phyloP scores from a whole-genome alignment of 2,113 vertebrate genomes.

The Pao palembangensis region DNA sequence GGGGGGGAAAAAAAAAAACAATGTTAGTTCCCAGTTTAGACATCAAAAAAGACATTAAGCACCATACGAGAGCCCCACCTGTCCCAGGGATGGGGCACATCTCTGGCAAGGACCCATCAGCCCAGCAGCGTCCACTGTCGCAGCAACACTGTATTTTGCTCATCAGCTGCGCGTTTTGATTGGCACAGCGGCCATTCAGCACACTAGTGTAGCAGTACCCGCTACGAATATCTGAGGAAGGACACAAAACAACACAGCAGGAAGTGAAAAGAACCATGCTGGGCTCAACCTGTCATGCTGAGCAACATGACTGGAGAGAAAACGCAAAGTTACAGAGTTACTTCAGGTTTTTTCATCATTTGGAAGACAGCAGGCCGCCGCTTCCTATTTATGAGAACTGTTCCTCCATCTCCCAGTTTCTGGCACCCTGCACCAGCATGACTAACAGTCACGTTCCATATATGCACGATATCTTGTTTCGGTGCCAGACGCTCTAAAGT shows the following conservation, averaged over 20 bases:
- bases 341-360: constrained; percentile 49
- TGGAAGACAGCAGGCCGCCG: constrained; percentile 37
- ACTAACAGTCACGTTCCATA: constrained; percentile 35
- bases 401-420: constrained; percentile 49
- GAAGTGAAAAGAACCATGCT: constrained; percentile 18
- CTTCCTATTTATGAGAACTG: constrained; percentile 45
- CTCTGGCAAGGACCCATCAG: constrained; percentile 78
- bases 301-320: constrained; percentile 33
- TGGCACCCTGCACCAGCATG: constrained; percentile 45
- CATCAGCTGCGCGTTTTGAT: constrained; percentile 83
- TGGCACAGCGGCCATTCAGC: constrained; percentile 84
- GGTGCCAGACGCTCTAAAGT: constrained; percentile 21
- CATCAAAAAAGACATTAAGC: not conserved
- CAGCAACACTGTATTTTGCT: constrained; percentile 94
- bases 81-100: constrained; percentile 92
- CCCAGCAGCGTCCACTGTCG: constrained; percentile 89
- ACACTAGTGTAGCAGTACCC: constrained; percentile 88
- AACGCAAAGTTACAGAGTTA: constrained; percentile 13
- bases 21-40: constrained; percentile 8
- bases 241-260: constrained; percentile 31
- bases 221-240: constrained; percentile 82
- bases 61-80: constrained; percentile 69
- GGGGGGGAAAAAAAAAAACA: constrained; percentile 1
- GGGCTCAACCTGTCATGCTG: constrained; percentile 19
- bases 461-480: constrained; percentile 39